Base-by-base conservation (phyloP, 2,113 vertebrate species). In the Indri indri region DNA sequence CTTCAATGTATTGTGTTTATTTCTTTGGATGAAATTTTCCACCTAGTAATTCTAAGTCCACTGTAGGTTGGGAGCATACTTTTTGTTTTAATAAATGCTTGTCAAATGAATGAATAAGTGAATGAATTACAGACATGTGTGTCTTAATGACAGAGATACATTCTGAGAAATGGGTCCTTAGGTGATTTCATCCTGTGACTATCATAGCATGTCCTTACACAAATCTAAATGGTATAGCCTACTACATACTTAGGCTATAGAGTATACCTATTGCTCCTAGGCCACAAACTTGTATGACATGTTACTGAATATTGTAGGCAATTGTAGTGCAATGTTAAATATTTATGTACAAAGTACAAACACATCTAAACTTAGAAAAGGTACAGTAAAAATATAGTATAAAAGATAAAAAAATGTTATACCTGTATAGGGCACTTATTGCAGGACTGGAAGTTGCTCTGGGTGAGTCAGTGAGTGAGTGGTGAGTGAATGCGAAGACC, bases 81-180 rank as follows among this genome's bases (percentile, higher is more conserved):
- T 90, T 86, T 68, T 20, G 57, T 91, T 92, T 94, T 65, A 68
- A 85, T 34, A 73, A 88, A 80, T 91, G 34, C 23, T 93, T 74
- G 2, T 47, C 25, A 27, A 91, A 37, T 77, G 12, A 91, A 63
- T 77, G 54, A 73, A 37, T 77, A 57, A 34, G 4, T 27, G 8
- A 65, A 57, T 37, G 12, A 61, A 52, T 65, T 42, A 42, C 20
- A 17, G 27, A 32, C 14, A 47, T 76, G 16, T 32, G 8, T 76
- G 27, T 27, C 27, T 76, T 47, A 47, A 76, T 47, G 42, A 32
- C 73, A 76, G 73, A 42, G 2, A 47, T 45, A 18, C 70, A 73
- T 73, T 73, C 25, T 42, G 40, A 42, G 70, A 27, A 45, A 45
- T 47, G 42, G 3, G 45, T 9, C 14, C 8, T 47, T 32, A 10